phyloP scores from a whole-genome alignment of 2,797 vertebrate genomes.

The Anguilla marmorata region DNA sequence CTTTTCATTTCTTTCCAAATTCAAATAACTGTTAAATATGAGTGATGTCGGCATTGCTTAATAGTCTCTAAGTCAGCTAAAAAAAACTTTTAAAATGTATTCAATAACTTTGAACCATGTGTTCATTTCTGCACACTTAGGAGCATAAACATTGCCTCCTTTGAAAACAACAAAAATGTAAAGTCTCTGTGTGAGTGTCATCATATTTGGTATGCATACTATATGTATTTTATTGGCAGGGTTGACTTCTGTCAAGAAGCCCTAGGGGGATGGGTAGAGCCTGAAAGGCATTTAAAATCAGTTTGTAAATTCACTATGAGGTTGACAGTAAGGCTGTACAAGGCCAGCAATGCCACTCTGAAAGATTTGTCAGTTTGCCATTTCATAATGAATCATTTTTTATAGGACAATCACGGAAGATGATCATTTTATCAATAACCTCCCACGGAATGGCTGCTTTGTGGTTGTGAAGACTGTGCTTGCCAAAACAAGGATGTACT shows the following conservation, averaged over 20 bases:
- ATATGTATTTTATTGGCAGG: not conserved
- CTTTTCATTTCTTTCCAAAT: not conserved
- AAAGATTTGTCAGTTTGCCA: not conserved
- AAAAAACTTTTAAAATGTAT: not conserved
- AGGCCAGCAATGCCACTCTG: not conserved
- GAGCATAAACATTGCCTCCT: not conserved
- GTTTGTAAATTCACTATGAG: not conserved
- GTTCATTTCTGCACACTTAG: not conserved
- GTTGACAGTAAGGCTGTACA: not conserved
- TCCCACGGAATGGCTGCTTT: not conserved
- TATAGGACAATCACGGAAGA: not conserved
- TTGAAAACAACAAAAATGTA: not conserved
- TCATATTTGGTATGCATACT: not conserved
- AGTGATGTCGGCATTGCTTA: not conserved
- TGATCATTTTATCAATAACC: not conserved
- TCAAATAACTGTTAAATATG: not conserved
- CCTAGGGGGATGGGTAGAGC: not conserved
- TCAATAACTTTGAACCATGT: not conserved
- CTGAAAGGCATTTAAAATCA: not conserved
- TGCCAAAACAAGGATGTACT: not conserved
- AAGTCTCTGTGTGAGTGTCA: not conserved
- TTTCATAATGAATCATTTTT: not conserved
- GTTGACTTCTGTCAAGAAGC: not conserved
- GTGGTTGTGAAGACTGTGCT: not conserved
- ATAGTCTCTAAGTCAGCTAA: not conserved